A percentile compares a stretch with the other conserved stretches of the same genome.
Conservation (phyloP, 2,797 vertebrate genomes). For the Erethizon dorsatum region DNA sequence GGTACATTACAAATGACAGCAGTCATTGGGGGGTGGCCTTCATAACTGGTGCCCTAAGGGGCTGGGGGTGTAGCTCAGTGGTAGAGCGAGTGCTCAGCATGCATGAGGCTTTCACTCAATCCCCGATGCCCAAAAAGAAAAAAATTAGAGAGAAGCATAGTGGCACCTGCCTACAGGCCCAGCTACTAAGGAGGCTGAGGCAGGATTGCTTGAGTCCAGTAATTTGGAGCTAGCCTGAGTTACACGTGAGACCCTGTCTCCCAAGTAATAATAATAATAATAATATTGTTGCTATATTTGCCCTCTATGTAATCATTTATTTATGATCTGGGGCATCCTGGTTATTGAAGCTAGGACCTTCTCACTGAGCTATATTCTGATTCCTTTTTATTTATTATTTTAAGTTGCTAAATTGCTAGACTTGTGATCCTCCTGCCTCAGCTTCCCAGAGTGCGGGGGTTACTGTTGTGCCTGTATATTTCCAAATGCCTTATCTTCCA, state of each 20-base stretch:
- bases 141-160: neutral
- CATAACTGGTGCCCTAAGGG: neutral
- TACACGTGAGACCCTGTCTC: neutral
- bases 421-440: neutral
- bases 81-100: neutral
- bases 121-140: neutral
- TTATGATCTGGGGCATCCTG: neutral
- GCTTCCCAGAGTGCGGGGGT: neutral
- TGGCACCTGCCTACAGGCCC: neutral
- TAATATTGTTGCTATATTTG: neutral
- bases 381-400: neutral
- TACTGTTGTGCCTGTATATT: neutral
- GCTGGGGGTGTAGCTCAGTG: neutral
- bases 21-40: neutral
- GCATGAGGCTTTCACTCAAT: neutral
- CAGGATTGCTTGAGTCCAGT: neutral
- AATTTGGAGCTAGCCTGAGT: neutral
- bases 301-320: neutral
- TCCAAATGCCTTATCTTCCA: neutral
- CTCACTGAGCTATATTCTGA: neutral
- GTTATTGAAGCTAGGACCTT: neutral
- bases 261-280: neutral
- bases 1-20: neutral
- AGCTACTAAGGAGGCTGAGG: neutral
- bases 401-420: neutral